A percentile compares a stretch with the other conserved stretches of the same genome.
Conservation (phyloP, 2,797 vertebrate species). For the Poeciliopsis infans region DNA sequence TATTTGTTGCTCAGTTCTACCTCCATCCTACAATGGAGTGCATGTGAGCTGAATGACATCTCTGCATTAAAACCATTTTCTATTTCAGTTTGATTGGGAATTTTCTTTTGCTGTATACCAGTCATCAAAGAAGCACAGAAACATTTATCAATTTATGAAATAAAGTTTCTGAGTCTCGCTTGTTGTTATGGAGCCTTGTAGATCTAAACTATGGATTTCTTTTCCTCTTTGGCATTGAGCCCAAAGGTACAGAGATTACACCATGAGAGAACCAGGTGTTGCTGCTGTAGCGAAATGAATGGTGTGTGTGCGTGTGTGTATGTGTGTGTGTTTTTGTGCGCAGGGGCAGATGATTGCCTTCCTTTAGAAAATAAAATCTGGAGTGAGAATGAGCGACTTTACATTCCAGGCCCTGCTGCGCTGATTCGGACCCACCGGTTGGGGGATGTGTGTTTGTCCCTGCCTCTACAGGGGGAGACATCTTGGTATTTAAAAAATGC, state of each 20-base stretch:
- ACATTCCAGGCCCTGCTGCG: slow-evolving; percentile 55
- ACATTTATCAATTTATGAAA: not conserved
- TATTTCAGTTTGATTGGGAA: not conserved
- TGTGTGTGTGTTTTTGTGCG: not conserved
- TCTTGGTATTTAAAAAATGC: slow-evolving; percentile 26
- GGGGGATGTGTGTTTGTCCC: slow-evolving; percentile 40
- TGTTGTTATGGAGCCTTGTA: not conserved
- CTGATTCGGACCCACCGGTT: slow-evolving; percentile 16
- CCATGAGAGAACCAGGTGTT: not conserved
- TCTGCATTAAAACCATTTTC: not conserved
- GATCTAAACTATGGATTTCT: slow-evolving; percentile 4
- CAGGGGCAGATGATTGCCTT: slow-evolving; percentile 4
- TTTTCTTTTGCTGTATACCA: not conserved
- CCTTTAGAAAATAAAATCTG: slow-evolving; percentile 20
- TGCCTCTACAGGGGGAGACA: slow-evolving; percentile 33
- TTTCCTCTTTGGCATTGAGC: slow-evolving; percentile 60
- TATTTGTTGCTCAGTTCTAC: too few species aligned
- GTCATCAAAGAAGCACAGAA: not conserved
- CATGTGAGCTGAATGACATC: not conserved
- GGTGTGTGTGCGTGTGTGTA: too few species aligned
- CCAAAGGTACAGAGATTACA: not conserved
- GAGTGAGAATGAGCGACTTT: slow-evolving; percentile 35
- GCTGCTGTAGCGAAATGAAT: not conserved
- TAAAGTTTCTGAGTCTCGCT: not conserved
- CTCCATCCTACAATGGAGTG: not conserved